Evolutionary conservation across 2,888 invertebrate species (phyloP), one percentile per base, ranked within the genome.

Genomic region (Trichopria drosophilae): DNA sequence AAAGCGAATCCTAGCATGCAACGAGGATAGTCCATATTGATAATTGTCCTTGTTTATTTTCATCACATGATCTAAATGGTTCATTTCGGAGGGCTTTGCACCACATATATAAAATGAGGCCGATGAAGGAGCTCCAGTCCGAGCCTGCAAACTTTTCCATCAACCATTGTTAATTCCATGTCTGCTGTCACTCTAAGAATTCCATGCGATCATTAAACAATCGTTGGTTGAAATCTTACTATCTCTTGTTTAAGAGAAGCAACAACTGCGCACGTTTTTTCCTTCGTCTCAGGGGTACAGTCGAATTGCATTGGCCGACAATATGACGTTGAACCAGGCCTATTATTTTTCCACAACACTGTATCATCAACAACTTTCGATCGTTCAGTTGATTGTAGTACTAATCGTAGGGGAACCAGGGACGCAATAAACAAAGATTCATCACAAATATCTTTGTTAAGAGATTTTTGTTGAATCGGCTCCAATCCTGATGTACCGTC

Each of bases 221-320:
- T 22, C 15, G 36, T 36, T 36, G 36, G 22, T 20, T 37, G 15
- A 23, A 37, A 16, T 19, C 26, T 3, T 13, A 24, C 26, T 16
- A 37, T 24, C 20, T 37, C 23, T 7, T 37, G 10, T 18, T 37
- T 37, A 6, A 37, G 23, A 15, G 6, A 19, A 24, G 15, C 23
- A 18, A 15, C 23, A 15, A 37, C 24, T 10, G 23, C 13, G 10
- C 4, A 16, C 9, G 29, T 29, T 22, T 37, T 22, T 22, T 10
- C 22, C 24, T 37, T 37, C 19, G 37, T 23, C 24, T 23, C 22
- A 7, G 12, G 9, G 6, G 9, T 13, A 37, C 37, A 13, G 24
- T 37, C 37, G 10, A 19, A 37, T 37, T 23, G 23, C 13, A 37
- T 37, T 37, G 24, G 19, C 5, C 37, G 13, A 15, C 37, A 37